These are phyloP conservation scores for Thera britannica DNA, from an alignment of 2,888 invertebrate species.

Conservation along the genomic window DNA sequence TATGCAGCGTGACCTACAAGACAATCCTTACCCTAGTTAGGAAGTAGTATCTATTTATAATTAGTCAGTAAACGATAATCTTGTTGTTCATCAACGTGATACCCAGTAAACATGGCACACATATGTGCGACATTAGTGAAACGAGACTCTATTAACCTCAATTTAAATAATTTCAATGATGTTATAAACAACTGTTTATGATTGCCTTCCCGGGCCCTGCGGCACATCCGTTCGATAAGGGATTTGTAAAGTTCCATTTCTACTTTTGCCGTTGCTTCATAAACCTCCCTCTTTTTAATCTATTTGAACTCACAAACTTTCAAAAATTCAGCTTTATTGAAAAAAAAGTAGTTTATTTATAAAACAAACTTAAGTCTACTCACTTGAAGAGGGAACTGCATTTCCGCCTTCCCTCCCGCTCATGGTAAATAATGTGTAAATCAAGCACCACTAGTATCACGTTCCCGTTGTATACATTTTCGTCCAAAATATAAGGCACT, in stretches of 20 bases:
- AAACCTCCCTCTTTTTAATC: slow-evolving; percentile 44
- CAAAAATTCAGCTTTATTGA: slow-evolving; percentile 1
- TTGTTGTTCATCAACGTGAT: slow-evolving; percentile 72
- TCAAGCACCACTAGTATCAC: slow-evolving; percentile 79
- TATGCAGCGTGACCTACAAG: slow-evolving; percentile 49
- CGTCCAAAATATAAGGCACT: slow-evolving; percentile 66
- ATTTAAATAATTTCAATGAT: slow-evolving; percentile 79
- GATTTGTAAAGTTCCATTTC: slow-evolving; percentile 61
- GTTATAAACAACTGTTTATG: slow-evolving; percentile 74
- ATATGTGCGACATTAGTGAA: slow-evolving; percentile 80
- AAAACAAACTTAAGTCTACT: slow-evolving; percentile 59
- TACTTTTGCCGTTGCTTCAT: slow-evolving; percentile 43
- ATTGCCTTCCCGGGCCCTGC: slow-evolving; percentile 70
- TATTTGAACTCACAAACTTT: background rate
- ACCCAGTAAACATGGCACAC: slow-evolving; percentile 77
- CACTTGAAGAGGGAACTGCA: slow-evolving; percentile 83
- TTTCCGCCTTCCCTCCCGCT: slow-evolving; percentile 83
- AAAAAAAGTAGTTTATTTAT: background rate
- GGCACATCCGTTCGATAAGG: slow-evolving; percentile 77
- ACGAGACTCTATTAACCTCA: slow-evolving; percentile 81
- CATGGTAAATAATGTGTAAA: slow-evolving; percentile 76
- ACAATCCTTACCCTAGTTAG: slow-evolving; percentile 61
- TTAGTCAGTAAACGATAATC: slow-evolving; percentile 53
- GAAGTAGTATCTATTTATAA: slow-evolving; percentile 62
- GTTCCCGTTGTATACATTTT: slow-evolving; percentile 76